Conservation (phyloP, 2,797 vertebrate species). For the Anas flavirostris region DNA sequence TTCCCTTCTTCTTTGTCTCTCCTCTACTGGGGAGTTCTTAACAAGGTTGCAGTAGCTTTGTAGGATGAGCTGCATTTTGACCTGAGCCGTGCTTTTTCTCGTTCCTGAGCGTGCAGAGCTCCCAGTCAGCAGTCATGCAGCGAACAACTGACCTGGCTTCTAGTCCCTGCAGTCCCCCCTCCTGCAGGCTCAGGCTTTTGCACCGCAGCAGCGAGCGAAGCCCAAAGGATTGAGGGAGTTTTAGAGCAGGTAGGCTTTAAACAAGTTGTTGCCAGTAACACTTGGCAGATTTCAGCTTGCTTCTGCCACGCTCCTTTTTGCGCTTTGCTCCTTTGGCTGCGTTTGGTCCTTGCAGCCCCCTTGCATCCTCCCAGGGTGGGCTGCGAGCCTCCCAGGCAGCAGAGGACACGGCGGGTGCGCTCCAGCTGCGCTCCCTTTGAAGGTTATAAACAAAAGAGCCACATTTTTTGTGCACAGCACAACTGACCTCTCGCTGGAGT, state of each 20-base stretch:
- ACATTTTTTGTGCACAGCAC: not conserved
- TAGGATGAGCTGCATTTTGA: not conserved
- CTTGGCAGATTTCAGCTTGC: too few species aligned
- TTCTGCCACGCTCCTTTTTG: too few species aligned
- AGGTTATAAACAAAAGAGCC: not conserved
- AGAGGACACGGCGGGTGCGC: not conserved
- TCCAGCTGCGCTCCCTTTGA: not conserved
- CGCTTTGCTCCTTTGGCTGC: too few species aligned
- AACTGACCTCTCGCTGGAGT: not conserved
- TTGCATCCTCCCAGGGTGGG: too few species aligned
- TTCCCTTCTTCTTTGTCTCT: not conserved
- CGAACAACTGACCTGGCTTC: not conserved
- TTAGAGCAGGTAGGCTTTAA: not conserved
- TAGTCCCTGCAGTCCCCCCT: rapidly evolving
- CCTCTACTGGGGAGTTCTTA: not conserved
- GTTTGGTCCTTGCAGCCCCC: too few species aligned
- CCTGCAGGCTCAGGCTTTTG: not conserved
- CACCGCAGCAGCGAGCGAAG: not conserved
- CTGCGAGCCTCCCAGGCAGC: not conserved
- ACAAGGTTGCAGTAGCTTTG: rapidly evolving
- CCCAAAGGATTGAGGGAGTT: not conserved
- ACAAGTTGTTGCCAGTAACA: not conserved
- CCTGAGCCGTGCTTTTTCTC: not conserved
- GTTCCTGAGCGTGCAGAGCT: not conserved
- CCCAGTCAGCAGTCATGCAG: not conserved